These are phyloP conservation scores for Tenualosa ilisha DNA, from an alignment of 2,797 vertebrate species.

Conservation along the genomic window DNA sequence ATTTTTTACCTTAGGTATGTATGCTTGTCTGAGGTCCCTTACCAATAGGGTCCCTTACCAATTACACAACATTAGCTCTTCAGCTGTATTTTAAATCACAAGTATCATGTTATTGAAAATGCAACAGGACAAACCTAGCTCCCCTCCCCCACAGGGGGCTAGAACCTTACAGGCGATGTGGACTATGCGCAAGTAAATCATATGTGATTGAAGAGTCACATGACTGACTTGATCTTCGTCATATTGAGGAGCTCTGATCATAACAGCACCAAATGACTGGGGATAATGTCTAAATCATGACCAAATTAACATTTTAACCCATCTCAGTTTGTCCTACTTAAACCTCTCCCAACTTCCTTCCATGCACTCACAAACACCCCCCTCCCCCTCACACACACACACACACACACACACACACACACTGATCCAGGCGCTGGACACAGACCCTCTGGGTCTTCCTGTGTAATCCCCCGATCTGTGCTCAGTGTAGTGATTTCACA, in stretches of 20 bases:
- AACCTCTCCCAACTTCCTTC: not conserved
- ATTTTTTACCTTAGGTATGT: not conserved
- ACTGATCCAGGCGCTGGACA: not conserved
- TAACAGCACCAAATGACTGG: not conserved
- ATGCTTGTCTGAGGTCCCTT: not conserved
- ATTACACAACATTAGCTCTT: too few relatives aligned
- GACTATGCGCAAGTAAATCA: not conserved
- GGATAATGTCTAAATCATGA: not conserved
- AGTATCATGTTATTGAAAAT: not conserved
- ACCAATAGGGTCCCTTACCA: not conserved
- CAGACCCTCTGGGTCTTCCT: not conserved
- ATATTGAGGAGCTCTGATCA: not conserved
- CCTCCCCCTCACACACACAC: not conserved
- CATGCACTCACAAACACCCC: not conserved
- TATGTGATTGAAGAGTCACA: not conserved
- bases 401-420: not conserved
- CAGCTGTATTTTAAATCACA: not conserved
- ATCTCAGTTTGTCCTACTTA: not conserved
- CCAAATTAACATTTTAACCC: not conserved
- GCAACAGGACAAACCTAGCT: not conserved
- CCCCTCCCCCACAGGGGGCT: too few relatives aligned
- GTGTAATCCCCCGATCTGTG: slow-evolving; percentile 13
- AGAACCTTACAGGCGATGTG: not conserved
- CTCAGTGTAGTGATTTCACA: slow-evolving; percentile 18
- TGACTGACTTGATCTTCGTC: not conserved